Percentiles rank a stretch among this genome's conserved stretches.
These are phyloP conservation scores for Magallana ariakensis DNA, from an alignment of 1,140 invertebrate genomes.

Conservation along the genomic window DNA sequence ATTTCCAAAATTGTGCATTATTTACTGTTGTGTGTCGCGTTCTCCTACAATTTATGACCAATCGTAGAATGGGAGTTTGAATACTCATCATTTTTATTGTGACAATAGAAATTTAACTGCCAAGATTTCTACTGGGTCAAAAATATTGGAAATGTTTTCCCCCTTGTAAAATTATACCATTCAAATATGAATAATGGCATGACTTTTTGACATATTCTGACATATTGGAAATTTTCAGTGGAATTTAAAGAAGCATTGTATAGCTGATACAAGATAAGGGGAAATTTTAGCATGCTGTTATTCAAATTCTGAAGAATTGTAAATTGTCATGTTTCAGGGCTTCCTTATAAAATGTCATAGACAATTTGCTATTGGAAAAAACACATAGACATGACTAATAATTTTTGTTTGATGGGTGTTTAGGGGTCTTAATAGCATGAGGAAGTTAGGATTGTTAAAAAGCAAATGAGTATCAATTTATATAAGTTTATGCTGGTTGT, in stretches of 20 bases:
- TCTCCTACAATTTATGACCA: slow-evolving; percentile 33
- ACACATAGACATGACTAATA: background rate
- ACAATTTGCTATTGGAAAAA: background rate
- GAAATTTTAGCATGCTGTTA: slow-evolving; percentile 1
- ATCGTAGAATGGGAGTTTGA: slow-evolving; percentile 12
- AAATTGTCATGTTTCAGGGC: background rate
- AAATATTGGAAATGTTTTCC: slow-evolving; percentile 14
- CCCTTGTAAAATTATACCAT: slow-evolving; percentile 26
- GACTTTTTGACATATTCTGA: slow-evolving; percentile 13
- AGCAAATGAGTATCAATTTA: background rate
- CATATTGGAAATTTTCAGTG: background rate
- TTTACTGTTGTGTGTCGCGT: slow-evolving; percentile 11
- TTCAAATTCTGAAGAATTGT: slow-evolving; percentile 12
- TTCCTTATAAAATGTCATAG: no score
- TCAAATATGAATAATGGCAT: slow-evolving; percentile 26
- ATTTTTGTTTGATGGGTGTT: background rate
- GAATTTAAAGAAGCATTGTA: slow-evolving; percentile 21
- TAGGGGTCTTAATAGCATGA: background rate
- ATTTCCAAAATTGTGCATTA: slow-evolving; percentile 32
- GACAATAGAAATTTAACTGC: slow-evolving; percentile 38
- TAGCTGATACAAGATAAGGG: background rate
- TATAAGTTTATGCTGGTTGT: slow-evolving; percentile 15
- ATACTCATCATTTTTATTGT: slow-evolving; percentile 21
- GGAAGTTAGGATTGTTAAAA: slow-evolving; percentile 16
- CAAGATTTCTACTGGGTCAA: slow-evolving; percentile 3